Evolutionary conservation across 2,888 invertebrate genomes (phyloP).

Genomic region (Embidobia sp.): DNA sequence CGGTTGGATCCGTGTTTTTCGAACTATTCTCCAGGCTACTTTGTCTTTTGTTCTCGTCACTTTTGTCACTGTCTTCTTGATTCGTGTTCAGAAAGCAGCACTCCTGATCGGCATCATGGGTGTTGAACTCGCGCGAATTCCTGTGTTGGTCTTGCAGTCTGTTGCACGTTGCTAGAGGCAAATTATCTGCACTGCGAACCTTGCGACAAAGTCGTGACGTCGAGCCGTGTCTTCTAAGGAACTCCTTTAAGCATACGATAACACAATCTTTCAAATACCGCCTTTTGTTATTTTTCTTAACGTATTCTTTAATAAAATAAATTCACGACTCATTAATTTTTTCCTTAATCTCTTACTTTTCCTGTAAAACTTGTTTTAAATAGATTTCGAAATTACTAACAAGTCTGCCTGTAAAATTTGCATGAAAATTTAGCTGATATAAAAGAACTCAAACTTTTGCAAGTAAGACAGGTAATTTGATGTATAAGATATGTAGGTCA

Average conservation of each 20-base stretch:
- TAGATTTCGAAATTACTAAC: too few species aligned
- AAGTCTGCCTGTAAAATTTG: too few species aligned
- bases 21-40: constrained; percentile 74
- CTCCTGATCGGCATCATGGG: constrained; percentile 75
- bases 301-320: too few species aligned
- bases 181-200: constrained; percentile 89
- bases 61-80: constrained; percentile 74
- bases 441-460: too few species aligned
- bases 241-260: constrained; percentile 83
- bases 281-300: too few species aligned
- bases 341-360: too few species aligned
- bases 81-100: constrained; percentile 72
- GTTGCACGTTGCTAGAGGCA: constrained; percentile 82
- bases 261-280: too few species aligned
- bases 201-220: constrained; percentile 91
- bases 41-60: constrained; percentile 74
- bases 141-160: constrained; percentile 71
- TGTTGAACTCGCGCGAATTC: constrained; percentile 69
- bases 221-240: constrained; percentile 89
- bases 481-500: too few species aligned
- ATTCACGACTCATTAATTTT: too few species aligned
- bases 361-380: too few species aligned
- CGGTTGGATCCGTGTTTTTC: constrained; percentile 69
- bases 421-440: too few species aligned
- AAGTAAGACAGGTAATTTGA: too few species aligned